phyloP scores from a whole-genome alignment of 2,888 invertebrate genomes.

The Chaitophorus viminalis region DNA sequence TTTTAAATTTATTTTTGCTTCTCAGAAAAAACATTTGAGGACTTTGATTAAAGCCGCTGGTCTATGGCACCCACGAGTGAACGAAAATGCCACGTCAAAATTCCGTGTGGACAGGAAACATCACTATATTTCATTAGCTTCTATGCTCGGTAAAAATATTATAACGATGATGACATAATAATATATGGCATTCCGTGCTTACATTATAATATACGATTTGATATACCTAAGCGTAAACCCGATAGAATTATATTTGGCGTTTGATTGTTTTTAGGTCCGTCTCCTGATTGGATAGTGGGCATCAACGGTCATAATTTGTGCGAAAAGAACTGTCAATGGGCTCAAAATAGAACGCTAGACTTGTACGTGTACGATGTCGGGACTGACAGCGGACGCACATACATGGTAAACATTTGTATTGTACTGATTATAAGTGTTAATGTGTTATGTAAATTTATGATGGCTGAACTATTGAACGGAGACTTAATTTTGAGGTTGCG shows the following conservation, averaged over 20 bases:
- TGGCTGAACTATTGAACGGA: neutral
- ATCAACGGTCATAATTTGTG: constrained; percentile 90
- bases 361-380: constrained; percentile 96
- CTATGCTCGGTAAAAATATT: constrained; percentile 78
- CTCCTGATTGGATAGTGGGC: constrained; percentile 98
- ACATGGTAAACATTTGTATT: constrained; percentile 73
- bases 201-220: neutral
- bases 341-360: constrained; percentile 82
- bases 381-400: constrained; percentile 91
- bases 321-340: constrained; percentile 89
- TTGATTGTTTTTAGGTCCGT: constrained; percentile 76
- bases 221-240: neutral
- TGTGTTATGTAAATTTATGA: neutral
- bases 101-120: constrained; percentile 92
- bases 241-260: neutral
- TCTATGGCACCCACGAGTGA: constrained; percentile 87
- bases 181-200: neutral
- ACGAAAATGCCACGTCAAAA: constrained; percentile 83
- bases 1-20: constrained; percentile 21
- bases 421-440: neutral
- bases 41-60: constrained; percentile 95
- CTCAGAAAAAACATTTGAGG: constrained; percentile 81
- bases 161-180: neutral
- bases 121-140: constrained; percentile 92
- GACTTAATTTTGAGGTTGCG: neutral